These are phyloP conservation scores for Philopotamus ludificatus DNA, from an alignment of 1,140 invertebrate species.

Conservation along the genomic window DNA sequence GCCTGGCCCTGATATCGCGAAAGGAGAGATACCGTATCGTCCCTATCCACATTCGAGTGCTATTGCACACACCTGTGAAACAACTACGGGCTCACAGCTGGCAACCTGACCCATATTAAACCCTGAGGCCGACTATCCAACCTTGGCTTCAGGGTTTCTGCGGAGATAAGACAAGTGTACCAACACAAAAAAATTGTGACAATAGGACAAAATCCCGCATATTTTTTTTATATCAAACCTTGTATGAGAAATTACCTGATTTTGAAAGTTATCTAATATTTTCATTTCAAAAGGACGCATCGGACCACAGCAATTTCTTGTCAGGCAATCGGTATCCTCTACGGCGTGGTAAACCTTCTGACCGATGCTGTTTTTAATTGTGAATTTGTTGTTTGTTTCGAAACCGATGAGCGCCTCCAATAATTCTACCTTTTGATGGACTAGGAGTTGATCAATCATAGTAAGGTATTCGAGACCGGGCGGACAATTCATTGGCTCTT, in stretches of 20 bases:
- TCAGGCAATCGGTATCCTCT: conserved; percentile 80
- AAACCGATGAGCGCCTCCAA: conserved; percentile 83
- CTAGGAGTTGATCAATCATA: conserved; percentile 81
- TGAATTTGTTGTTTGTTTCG: conserved; percentile 89
- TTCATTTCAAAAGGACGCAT: conserved; percentile 82
- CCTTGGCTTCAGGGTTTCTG: too few relatives aligned
- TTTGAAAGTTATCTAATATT: conserved; percentile 74
- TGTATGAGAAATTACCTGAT: conserved; percentile 72
- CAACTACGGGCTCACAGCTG: too few relatives aligned
- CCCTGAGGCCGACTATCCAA: too few relatives aligned
- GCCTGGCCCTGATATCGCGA: too few relatives aligned
- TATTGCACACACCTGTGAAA: too few relatives aligned
- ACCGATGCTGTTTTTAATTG: conserved; percentile 72
- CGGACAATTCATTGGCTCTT: conserved; percentile 75
- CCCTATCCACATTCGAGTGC: too few relatives aligned
- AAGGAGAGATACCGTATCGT: too few relatives aligned
- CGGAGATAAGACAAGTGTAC: too few relatives aligned
- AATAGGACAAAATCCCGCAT: too few relatives aligned
- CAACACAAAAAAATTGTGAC: too few relatives aligned
- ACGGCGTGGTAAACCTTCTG: conserved; percentile 82
- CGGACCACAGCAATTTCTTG: conserved; percentile 75
- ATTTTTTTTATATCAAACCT: too few relatives aligned
- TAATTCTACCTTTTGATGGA: conserved; percentile 86
- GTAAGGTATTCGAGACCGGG: conserved; percentile 92
- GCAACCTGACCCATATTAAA: too few relatives aligned